Evolutionary conservation across 2,888 invertebrate species (phyloP), one percentile per base, ranked within the genome.

Genomic region (Dryococelus australis): DNA sequence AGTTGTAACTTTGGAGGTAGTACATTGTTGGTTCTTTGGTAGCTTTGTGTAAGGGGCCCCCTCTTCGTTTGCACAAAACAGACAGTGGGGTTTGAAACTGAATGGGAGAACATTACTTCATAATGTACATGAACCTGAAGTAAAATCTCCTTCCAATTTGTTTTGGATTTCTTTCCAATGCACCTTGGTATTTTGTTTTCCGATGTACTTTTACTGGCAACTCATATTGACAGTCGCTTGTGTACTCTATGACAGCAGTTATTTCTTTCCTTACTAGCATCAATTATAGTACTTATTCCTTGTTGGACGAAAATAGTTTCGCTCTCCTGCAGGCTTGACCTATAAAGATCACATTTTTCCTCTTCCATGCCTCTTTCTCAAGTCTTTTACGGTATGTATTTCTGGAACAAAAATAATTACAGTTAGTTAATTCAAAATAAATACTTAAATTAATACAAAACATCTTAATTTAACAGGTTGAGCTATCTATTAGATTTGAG

Each of bases 51-150:
- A 28, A 35, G 83, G 35, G 6, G 83, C 1, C 83, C 28, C 43
- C 28, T 35, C 83, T 83, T 83, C 83, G 35, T 28, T 43, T 83
- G 83, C 83, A 83, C 83, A 83, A 83, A 27, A 83, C 24, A 83
- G n/a, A 83, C 83, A 83, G 43, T 83, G 83, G 9, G 83, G n/a
- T 83, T 83, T 83, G 20, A 35, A 27, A 83, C 24, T 83, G 35
- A 83, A 28, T n/a, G 20, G 28, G 10, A 83, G 28, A 43, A 28
- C 83, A 83, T 83, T 35, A 83, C 0, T 83, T 83, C 28, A 35
- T 83, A 83, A 27, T 83, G 28, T 13, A 83, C 83, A 83, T 83
- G 83, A 27, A 3, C 24, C 83, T 35, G 27, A 65, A 12, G 65
- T 65, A 65, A 65, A 83, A 26, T 83, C 35, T 5, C 27, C 20